phyloP scores from a whole-genome alignment of 2,113 vertebrate species.

The Anas platyrhynchos region DNA sequence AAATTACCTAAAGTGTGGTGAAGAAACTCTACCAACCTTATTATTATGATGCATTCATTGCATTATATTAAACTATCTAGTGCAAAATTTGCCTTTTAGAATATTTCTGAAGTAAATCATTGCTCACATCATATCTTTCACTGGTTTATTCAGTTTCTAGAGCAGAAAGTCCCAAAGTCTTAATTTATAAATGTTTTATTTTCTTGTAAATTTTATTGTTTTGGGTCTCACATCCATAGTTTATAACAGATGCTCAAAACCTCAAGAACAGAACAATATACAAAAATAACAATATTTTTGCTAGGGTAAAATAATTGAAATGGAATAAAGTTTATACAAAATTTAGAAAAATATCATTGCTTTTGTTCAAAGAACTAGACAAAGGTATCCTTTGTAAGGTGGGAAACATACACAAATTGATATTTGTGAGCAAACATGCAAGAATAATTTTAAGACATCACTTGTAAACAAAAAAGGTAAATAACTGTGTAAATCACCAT shows the following conservation, averaged over 20 bases:
- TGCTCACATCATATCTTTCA: not conserved
- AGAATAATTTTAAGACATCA: too few relatives aligned
- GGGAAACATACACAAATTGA: too few relatives aligned
- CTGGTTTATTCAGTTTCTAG: not conserved
- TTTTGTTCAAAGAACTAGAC: too few relatives aligned
- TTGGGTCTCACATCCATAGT: not conserved
- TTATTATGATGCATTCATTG: not conserved
- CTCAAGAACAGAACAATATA: not conserved
- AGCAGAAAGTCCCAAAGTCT: not conserved
- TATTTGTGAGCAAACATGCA: too few relatives aligned
- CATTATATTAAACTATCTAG: not conserved
- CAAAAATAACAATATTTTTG: rapidly evolving
- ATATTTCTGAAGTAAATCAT: not conserved
- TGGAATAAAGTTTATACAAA: too few relatives aligned
- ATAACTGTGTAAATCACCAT: too few relatives aligned
- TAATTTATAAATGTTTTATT: not conserved
- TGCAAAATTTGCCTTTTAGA: not conserved
- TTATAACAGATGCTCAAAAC: not conserved
- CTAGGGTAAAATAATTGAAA: too few relatives aligned
- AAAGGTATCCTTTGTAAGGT: too few relatives aligned
- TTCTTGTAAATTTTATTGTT: not conserved
- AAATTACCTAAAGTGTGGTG: not conserved
- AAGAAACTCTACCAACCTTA: not conserved
- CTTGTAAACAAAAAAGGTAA: too few relatives aligned
- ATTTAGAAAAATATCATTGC: too few relatives aligned